phyloP scores from a whole-genome alignment of 2,888 invertebrate genomes.

The Phaedon cochleariae region DNA sequence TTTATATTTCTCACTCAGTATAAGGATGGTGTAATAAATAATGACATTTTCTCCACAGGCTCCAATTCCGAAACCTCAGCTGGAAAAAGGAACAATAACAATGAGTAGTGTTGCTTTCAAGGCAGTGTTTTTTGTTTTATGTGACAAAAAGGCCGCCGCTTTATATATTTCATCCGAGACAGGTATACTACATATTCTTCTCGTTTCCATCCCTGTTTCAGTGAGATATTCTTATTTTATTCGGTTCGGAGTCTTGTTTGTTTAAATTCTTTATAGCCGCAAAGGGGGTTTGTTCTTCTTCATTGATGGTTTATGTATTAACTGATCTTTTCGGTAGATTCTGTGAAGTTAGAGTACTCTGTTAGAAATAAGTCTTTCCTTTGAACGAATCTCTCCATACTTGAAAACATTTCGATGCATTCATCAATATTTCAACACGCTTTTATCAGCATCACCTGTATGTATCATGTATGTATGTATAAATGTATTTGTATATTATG shows the following conservation, averaged over 20 bases:
- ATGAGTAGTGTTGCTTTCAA: constrained; percentile 24
- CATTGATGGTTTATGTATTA: too few relatives aligned
- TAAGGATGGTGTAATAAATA: constrained; percentile 9
- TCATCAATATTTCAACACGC: too few relatives aligned
- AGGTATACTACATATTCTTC: constrained; percentile 26
- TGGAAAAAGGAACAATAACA: constrained; percentile 10
- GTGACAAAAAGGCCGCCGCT: constrained; percentile 22
- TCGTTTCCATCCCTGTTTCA: constrained; percentile 9
- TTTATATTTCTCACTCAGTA: constrained; percentile 2
- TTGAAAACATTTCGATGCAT: too few relatives aligned
- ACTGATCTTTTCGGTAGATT: too few relatives aligned
- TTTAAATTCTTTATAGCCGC: not conserved
- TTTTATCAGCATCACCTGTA: too few relatives aligned
- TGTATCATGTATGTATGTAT: too few relatives aligned
- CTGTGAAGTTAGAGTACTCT: too few relatives aligned
- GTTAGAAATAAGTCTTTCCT: too few relatives aligned
- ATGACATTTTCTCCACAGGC: not conserved
- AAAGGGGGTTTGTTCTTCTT: not conserved
- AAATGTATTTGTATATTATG: too few relatives aligned
- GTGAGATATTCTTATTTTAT: constrained; percentile 29
- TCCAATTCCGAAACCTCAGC: constrained; percentile 16
- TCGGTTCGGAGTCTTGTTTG: constrained; percentile 2
- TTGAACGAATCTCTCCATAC: too few relatives aligned
- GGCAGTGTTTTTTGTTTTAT: constrained; percentile 30
- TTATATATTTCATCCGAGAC: constrained; percentile 27